phyloP scores from a whole-genome alignment of 2,888 invertebrate species.

The Phoronis australis region DNA sequence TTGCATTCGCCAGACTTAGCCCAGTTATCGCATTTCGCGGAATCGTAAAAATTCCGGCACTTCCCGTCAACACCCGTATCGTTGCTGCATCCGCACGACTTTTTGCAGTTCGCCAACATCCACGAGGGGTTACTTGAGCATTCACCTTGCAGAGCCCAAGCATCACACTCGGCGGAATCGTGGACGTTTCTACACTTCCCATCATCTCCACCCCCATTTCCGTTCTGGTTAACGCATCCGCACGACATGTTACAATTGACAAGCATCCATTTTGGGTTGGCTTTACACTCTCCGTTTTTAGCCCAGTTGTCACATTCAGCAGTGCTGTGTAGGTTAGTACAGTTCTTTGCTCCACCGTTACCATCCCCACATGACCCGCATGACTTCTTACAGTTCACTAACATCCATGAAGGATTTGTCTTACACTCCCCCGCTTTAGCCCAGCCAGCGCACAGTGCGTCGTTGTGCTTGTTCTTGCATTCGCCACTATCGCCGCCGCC shows the following conservation, averaged over 20 bases:
- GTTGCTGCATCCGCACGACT: conserved; percentile 21
- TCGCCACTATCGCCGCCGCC: conserved; percentile 4
- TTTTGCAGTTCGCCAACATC: conserved; percentile 13
- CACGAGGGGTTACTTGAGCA: conserved; percentile 10
- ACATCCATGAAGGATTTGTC: not conserved
- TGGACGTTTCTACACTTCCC: no score
- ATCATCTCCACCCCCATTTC: not conserved
- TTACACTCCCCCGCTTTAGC: not conserved
- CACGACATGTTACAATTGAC: conserved; percentile 34
- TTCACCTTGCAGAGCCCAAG: conserved; percentile 9
- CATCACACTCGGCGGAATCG: conserved; percentile 5
- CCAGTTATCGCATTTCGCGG: conserved; percentile 6
- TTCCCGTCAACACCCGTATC: conserved; percentile 19
- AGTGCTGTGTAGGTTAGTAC: no score
- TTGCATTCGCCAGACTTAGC: conserved; percentile 8
- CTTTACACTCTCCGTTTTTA: conserved; percentile 32
- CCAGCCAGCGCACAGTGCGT: no score
- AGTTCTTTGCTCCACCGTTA: not conserved
- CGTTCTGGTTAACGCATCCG: conserved; percentile 20
- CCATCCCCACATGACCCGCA: not conserved
- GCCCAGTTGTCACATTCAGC: conserved; percentile 32
- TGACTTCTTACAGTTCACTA: not conserved
- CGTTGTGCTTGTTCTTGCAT: conserved; percentile 21
- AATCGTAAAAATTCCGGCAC: no score
- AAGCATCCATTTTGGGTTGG: conserved; percentile 38